Conservation (phyloP, 2,113 vertebrate species). For the Sinocyclocheilus grahami region DNA sequence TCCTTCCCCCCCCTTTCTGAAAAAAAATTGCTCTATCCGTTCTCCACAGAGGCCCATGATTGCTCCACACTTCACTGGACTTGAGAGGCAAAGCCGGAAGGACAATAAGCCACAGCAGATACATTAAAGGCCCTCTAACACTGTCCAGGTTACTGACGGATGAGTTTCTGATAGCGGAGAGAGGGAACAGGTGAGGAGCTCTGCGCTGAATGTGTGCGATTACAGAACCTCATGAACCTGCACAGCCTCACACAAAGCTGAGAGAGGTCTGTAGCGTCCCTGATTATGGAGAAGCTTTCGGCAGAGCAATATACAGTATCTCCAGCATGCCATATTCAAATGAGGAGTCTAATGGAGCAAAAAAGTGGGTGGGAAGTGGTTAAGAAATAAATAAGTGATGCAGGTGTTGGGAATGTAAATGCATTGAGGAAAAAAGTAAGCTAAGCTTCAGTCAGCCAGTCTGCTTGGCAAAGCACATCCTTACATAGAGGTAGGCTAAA, state of each 20-base stretch:
- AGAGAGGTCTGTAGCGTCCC: slow-evolving; percentile 53
- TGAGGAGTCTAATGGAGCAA: slow-evolving; percentile 47
- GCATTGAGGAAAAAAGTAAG: slow-evolving; percentile 33
- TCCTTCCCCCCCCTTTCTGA: not conserved
- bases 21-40: slow-evolving; percentile 56
- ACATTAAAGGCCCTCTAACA: slow-evolving; percentile 61
- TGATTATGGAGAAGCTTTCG: slow-evolving; percentile 47
- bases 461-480: slow-evolving; percentile 56
- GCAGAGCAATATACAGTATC: slow-evolving; percentile 55
- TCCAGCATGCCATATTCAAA: slow-evolving; percentile 47
- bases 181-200: slow-evolving; percentile 57
- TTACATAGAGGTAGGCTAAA: slow-evolving; percentile 51
- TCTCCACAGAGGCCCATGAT: slow-evolving; percentile 55
- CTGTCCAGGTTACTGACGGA: slow-evolving; percentile 58
- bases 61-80: slow-evolving; percentile 57
- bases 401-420: slow-evolving; percentile 47
- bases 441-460: slow-evolving; percentile 51
- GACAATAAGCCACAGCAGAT: slow-evolving; percentile 58
- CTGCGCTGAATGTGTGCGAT: slow-evolving; percentile 54
- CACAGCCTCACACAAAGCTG: slow-evolving; percentile 48
- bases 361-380: slow-evolving; percentile 50
- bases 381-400: slow-evolving; percentile 41
- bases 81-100: slow-evolving; percentile 52
- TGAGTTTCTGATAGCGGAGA: slow-evolving; percentile 57
- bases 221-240: slow-evolving; percentile 42